Percentiles rank a stretch among this genome's conserved stretches.
Evolutionary conservation across 2,113 vertebrate genomes (phyloP).

Genomic region (Sialia sialis): DNA sequence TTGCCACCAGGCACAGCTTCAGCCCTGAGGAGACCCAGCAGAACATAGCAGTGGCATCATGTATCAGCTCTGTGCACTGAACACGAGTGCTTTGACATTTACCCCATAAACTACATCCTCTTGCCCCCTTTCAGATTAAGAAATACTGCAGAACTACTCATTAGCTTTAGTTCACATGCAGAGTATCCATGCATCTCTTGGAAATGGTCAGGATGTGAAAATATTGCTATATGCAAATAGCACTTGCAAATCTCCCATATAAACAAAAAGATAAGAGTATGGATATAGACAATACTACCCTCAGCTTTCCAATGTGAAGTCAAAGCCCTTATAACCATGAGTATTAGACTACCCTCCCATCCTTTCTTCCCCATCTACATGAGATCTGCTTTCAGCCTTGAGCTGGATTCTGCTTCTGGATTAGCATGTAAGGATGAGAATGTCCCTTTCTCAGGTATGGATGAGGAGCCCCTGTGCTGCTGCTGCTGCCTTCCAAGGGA

Average conservation of each 20-base stretch:
- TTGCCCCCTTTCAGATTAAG: background rate
- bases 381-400: background rate
- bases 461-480: background rate
- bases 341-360: background rate
- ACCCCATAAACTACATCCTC: rapidly evolving
- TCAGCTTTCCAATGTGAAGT: background rate
- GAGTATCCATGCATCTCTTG: background rate
- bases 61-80: background rate
- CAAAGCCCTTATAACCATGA: background rate
- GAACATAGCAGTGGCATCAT: rapidly evolving
- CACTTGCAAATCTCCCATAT: background rate
- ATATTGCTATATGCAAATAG: background rate
- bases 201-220: background rate
- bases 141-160: background rate
- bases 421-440: background rate
- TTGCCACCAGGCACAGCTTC: background rate
- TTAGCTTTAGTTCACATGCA: background rate
- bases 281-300: background rate
- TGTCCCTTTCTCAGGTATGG: background rate
- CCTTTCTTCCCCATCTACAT: background rate
- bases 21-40: background rate
- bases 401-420: background rate
- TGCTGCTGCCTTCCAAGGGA: background rate
- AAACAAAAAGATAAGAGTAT: background rate
- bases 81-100: background rate